These are phyloP conservation scores for Aldabrachelys gigantea DNA, from an alignment of 2,113 vertebrate species.

Conservation along the genomic window DNA sequence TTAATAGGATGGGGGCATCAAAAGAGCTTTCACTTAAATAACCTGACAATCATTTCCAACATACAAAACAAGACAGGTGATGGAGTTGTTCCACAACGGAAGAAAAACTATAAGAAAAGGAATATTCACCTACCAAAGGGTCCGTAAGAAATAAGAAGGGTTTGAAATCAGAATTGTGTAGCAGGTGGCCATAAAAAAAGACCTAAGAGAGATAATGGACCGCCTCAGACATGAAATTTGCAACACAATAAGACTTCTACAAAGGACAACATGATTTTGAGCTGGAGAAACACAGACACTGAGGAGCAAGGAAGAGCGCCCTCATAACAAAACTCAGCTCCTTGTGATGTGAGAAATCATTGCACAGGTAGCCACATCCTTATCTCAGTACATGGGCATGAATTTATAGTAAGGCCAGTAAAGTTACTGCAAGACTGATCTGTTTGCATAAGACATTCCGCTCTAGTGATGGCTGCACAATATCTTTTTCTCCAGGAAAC, in stretches of 20 bases:
- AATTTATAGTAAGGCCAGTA: background rate
- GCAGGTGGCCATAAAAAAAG: background rate
- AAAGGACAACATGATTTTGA: background rate
- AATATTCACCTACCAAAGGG: background rate
- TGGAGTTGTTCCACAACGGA: background rate
- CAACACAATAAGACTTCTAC: background rate
- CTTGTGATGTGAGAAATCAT: background rate
- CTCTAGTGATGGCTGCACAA: background rate
- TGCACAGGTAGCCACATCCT: background rate
- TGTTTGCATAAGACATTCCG: conserved; percentile 8
- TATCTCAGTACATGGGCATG: background rate
- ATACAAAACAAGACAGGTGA: background rate
- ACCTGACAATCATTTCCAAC: background rate
- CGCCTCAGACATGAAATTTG: background rate
- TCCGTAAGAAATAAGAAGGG: background rate
- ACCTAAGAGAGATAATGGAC: background rate
- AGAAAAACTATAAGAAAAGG: background rate
- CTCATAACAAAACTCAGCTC: background rate
- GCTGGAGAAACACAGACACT: background rate
- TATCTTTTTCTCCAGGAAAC: conserved; percentile 5
- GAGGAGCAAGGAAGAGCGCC: background rate
- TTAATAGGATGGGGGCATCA: background rate
- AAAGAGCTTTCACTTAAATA: background rate
- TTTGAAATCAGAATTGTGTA: background rate
- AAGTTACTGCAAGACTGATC: background rate